phyloP scores from a whole-genome alignment of 2,113 vertebrate genomes.

The Sylvietta virens region DNA sequence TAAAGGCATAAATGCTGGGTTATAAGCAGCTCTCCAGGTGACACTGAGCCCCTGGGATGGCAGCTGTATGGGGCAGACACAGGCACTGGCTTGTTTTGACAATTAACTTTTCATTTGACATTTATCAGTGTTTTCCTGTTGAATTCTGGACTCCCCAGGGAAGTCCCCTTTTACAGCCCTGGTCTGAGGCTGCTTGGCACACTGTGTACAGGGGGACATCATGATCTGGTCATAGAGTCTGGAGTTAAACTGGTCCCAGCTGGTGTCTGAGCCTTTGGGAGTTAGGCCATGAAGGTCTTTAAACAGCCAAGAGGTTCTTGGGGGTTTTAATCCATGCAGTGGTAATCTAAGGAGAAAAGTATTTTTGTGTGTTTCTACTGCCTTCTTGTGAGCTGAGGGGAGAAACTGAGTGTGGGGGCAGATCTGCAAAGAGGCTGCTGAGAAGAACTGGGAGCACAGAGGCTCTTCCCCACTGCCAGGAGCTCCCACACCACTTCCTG shows the following conservation, averaged over 20 bases:
- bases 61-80: neutral
- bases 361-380: neutral
- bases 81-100: neutral
- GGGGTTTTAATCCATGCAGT: neutral
- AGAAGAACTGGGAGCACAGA: neutral
- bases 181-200: neutral
- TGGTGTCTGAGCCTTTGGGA: neutral
- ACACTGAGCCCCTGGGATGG: neutral
- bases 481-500: rapidly evolving
- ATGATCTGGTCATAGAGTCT: neutral
- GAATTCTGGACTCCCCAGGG: neutral
- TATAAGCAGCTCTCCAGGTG: neutral
- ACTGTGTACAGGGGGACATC: neutral
- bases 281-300: neutral
- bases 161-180: neutral
- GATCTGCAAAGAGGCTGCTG: neutral
- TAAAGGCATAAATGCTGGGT: neutral
- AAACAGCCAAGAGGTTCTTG: neutral
- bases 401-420: neutral
- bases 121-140: neutral
- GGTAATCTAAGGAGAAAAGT: neutral
- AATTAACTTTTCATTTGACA: neutral
- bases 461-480: neutral
- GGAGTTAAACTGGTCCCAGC: neutral
- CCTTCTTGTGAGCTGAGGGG: neutral